A percentile compares a stretch with the other conserved stretches of the same genome.
Evolutionary conservation across 2,888 invertebrate species (phyloP).

Genomic region (Leucoptera coffeella): DNA sequence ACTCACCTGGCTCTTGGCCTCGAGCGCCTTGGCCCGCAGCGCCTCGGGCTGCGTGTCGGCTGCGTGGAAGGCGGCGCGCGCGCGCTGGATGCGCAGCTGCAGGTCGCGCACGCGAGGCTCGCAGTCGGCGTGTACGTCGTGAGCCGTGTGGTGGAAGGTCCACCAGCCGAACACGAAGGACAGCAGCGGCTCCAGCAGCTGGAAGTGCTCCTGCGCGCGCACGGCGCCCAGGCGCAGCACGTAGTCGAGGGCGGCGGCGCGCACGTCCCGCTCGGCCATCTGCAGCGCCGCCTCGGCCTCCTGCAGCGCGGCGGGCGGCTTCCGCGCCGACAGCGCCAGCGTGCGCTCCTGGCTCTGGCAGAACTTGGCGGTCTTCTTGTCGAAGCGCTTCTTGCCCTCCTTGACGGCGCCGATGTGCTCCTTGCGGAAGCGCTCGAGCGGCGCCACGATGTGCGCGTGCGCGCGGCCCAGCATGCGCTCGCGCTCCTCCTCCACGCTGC

Average conservation of each 20-base stretch:
- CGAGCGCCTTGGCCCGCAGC: slow-evolving; percentile 5
- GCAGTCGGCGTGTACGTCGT: slow-evolving; percentile 93
- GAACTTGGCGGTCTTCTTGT: slow-evolving; percentile 96
- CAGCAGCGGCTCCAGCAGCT: slow-evolving; percentile 90
- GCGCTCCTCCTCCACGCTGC: slow-evolving; percentile 92
- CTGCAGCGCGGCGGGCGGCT: slow-evolving; percentile 82
- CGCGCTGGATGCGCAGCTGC: slow-evolving; percentile 92
- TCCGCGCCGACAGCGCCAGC: slow-evolving; percentile 86
- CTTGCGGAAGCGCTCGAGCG: slow-evolving; percentile 89
- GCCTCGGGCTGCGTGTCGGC: not conserved
- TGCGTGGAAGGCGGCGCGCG: slow-evolving; percentile 17
- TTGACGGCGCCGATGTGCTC: slow-evolving; percentile 93
- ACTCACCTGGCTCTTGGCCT: slow-evolving; percentile 11
- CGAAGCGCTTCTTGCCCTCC: slow-evolving; percentile 95
- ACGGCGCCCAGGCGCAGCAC: slow-evolving; percentile 96
- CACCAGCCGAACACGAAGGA: slow-evolving; percentile 97
- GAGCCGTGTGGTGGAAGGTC: slow-evolving; percentile 87
- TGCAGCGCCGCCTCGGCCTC: slow-evolving; percentile 97
- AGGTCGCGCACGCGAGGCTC: slow-evolving; percentile 89
- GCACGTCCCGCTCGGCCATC: slow-evolving; percentile 95
- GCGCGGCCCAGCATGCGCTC: slow-evolving; percentile 92
- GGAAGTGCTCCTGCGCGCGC: slow-evolving; percentile 98
- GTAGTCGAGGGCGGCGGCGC: slow-evolving; percentile 94
- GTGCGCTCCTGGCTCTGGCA: slow-evolving; percentile 95
- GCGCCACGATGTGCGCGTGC: slow-evolving; percentile 87